phyloP scores from a whole-genome alignment of 2,888 invertebrate genomes.

The Panopea generosa region DNA sequence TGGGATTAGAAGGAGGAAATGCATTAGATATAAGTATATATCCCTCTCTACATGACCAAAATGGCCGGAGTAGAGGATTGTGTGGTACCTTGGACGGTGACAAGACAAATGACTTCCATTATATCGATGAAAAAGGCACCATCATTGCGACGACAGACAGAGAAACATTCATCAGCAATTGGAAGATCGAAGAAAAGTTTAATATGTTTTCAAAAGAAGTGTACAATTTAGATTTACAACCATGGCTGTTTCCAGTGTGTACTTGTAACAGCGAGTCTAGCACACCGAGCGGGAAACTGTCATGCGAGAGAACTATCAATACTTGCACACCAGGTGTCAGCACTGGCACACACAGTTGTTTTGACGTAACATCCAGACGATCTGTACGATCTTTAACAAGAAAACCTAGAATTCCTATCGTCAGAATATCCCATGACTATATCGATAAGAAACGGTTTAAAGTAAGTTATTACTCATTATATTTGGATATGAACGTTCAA shows the following conservation, averaged over 20 bases:
- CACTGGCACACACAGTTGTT: conserved; percentile 5
- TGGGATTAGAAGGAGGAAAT: conserved; percentile 16
- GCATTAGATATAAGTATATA: background rate
- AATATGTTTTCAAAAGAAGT: background rate
- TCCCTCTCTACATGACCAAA: conserved; percentile 2
- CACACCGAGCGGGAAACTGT: no score
- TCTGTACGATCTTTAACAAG: background rate
- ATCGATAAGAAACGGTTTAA: background rate
- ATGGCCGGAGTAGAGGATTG: background rate
- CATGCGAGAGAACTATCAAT: background rate
- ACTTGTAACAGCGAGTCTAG: background rate
- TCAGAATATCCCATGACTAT: background rate
- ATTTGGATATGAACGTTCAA: background rate
- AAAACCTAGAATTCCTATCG: background rate
- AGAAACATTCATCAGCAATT: background rate
- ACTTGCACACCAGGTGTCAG: background rate
- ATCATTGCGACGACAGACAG: background rate
- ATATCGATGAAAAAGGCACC: background rate
- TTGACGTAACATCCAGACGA: background rate
- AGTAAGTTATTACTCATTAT: background rate
- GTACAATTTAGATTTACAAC: background rate
- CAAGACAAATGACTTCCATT: conserved; percentile 1
- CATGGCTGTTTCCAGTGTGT: conserved; percentile 3
- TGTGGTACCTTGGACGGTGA: conserved; percentile 1
- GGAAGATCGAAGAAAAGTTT: background rate